Evolutionary conservation across 2,113 vertebrate genomes (phyloP).

Genomic region (Oenanthe melanoleuca): DNA sequence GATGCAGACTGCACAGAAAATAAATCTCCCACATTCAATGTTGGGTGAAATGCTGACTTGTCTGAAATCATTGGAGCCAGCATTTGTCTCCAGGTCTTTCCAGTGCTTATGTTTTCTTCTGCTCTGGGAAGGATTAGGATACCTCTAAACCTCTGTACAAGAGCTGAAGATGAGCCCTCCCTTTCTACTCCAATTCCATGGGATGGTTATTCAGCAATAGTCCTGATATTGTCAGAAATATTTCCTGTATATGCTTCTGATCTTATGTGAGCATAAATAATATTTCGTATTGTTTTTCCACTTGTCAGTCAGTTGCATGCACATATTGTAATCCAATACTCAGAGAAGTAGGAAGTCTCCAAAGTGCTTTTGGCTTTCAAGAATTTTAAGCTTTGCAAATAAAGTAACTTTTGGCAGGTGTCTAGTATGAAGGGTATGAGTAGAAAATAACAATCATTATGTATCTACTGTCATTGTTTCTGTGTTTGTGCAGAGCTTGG

Average conservation of each 20-base stretch:
- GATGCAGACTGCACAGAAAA: neutral
- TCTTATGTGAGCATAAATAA: neutral
- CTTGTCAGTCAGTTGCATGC: neutral
- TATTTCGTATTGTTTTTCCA: neutral
- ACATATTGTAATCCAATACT: neutral
- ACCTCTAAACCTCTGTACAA: neutral
- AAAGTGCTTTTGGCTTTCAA: neutral
- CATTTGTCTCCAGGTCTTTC: neutral
- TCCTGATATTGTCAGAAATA: neutral
- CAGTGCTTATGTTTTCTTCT: neutral
- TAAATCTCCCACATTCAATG: neutral
- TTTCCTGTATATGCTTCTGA: neutral
- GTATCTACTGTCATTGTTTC: neutral
- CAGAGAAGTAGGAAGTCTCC: neutral
- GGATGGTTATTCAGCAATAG: neutral
- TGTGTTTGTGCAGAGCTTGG: neutral
- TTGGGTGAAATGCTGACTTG: neutral
- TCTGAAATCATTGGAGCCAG: neutral
- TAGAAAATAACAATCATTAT: constrained; percentile 2
- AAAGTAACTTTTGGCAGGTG: neutral
- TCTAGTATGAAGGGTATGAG: neutral
- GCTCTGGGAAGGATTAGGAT: neutral
- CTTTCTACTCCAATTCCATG: neutral
- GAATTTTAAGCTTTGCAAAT: neutral
- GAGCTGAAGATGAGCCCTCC: neutral